Evolutionary conservation across 2,888 invertebrate genomes (phyloP), one percentile per base, ranked within the genome.

Genomic region (Hydroisotoma schaefferi): DNA sequence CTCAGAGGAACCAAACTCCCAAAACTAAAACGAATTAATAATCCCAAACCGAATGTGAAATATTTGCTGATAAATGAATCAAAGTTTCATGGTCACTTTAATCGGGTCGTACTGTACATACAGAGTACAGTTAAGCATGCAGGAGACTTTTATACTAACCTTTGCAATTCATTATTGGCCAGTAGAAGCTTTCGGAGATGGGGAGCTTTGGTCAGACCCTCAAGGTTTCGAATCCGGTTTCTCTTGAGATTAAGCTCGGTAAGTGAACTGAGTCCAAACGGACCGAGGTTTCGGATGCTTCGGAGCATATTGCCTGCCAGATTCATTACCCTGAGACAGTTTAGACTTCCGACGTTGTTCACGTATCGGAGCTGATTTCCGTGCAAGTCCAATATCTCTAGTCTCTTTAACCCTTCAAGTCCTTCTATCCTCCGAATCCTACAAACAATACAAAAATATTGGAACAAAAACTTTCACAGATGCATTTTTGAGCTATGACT

Each of bases 341-440:
- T 80, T 65, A 92, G 82, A 73, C 80, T 81, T 33, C 82, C 80
- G 68, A 92, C 79, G 49, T 89, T 89, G 26, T 81, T 81, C 22
- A 90, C 84, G 76, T 86, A 85, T 46, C 78, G 77, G 69, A 95
- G 88, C 78, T 90, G 87, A 78, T 95, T 95, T 28, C 94, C 94
- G 77, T 94, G 94, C 68, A 95, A 81, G 79, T 95, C 95, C 64
- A 95, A 79, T 10, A 94, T 93, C 78, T 94, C 92, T 65, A 95
- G 77, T 73, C 91, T 89, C 28, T 81, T 76, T 53, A 90, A 78
- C 63, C 80, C 81, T 63, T 85, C 82, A 58, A 92, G 78, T 1
- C 88, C 87, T 77, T 90, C 90, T 64, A 91, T 87, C 75, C 84
- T 83, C 74, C 84, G 86, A 61, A 91, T 85, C 77, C 90, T 88